These are phyloP conservation scores for Apaloderma vittatum DNA, from an alignment of 2,113 vertebrate genomes.

Conservation along the genomic window DNA sequence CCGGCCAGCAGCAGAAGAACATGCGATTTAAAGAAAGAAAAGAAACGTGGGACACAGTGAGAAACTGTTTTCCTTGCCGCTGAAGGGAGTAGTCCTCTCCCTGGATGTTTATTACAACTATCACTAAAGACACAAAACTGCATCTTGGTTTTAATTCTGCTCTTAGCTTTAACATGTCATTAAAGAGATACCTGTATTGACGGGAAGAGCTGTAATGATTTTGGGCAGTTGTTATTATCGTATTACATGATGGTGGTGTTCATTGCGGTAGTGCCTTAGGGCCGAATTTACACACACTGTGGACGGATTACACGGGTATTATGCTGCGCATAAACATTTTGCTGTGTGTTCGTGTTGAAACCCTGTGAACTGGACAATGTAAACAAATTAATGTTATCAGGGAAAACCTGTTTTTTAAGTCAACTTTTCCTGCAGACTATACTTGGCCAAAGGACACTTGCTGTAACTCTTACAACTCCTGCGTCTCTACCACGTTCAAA, in stretches of 20 bases:
- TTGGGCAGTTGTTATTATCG: constrained; percentile 53
- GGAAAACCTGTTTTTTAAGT: constrained; percentile 49
- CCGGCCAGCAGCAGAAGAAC: not conserved
- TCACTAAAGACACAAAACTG: not conserved
- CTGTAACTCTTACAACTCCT: not conserved
- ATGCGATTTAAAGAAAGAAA: not conserved
- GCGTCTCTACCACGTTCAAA: not conserved
- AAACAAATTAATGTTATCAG: constrained; percentile 49
- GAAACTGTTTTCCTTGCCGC: not conserved
- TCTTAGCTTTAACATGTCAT: constrained; percentile 48
- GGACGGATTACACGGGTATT: constrained; percentile 43
- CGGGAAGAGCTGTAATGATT: constrained; percentile 51
- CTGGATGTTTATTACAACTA: not conserved
- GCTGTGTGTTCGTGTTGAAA: constrained; percentile 8
- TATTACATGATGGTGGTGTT: constrained; percentile 53
- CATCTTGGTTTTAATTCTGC: constrained; percentile 29
- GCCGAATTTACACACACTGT: constrained; percentile 42
- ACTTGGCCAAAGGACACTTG: not conserved
- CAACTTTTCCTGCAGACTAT: not conserved
- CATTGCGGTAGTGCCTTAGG: constrained; percentile 50
- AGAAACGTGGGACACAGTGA: not conserved
- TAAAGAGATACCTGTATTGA: constrained; percentile 61
- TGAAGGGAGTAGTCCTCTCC: not conserved
- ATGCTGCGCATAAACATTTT: constrained; percentile 11
- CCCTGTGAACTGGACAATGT: constrained; percentile 54